Evolutionary conservation across 2,888 invertebrate species (phyloP), one percentile per base, ranked within the genome.

Genomic region (Craniophora ligustri): DNA sequence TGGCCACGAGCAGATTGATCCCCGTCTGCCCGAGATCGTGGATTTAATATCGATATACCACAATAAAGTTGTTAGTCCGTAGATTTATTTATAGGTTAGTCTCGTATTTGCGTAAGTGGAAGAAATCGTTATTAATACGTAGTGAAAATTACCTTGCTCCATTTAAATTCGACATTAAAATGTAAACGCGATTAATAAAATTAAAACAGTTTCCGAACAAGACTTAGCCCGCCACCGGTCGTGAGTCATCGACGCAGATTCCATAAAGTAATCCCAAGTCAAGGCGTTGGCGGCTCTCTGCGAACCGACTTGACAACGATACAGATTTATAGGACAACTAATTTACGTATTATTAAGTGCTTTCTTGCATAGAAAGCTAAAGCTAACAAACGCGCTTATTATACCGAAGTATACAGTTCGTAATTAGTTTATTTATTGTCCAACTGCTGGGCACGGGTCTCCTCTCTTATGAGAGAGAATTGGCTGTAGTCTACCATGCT

Each of bases 271-370:
- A 58, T 69, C 61, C 18, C 30, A 18, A 58, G 45, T 57, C 70
- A 13, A 54, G 53, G 53, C 70, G 49, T 53, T 38, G 68, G 64
- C 68, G 67, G 54, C 54, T 41, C 30, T 31, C 55, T 26, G 39
- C 38, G 19, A 13, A 44, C 30, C 40, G 38, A 16, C 66, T 58
- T 75, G 79, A 77, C 80, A 77, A 71, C 71, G 62, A 72, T 76
- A 67, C 69, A 68, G 76, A 81, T 80, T 80, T 81, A 81, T 81
- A 57, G 64, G 38, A 40, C 51, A 63, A 55, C 71, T 76, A 73
- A 80, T 81, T 79, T 77, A 65, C 66, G 30, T 57, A 49, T 63
- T 40, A 57, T 50, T 54, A 56, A 59, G 38, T 47, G 51, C 23
- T 42, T 32, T 32, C 47, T 8, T 50, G 38, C 47, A 47, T 19